A percentile compares a stretch with the other conserved stretches of the same genome.
phyloP scores from a whole-genome alignment of 1,140 invertebrate genomes.

The Drosophila kepulauana region DNA sequence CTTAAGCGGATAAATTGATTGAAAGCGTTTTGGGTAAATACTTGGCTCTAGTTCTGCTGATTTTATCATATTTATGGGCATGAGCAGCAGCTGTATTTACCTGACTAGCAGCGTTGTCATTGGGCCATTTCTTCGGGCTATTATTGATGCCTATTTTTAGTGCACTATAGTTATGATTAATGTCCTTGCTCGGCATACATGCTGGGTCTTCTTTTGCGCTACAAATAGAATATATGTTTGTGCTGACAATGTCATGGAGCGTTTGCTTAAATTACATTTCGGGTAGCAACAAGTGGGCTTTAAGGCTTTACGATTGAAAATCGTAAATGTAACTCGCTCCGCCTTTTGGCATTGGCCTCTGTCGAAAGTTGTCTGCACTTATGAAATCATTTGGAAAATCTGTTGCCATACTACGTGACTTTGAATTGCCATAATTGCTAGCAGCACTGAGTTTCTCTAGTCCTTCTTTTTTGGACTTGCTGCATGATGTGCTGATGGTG shows the following conservation, averaged over 20 bases:
- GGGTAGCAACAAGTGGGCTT: constrained; percentile 29
- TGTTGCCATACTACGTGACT: constrained; percentile 66
- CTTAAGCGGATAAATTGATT: constrained; percentile 53
- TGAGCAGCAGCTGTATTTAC: constrained; percentile 40
- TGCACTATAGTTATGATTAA: constrained; percentile 64
- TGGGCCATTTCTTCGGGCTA: constrained; percentile 42
- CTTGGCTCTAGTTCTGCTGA: constrained; percentile 2
- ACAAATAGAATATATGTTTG: constrained; percentile 17
- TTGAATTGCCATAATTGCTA: constrained; percentile 71
- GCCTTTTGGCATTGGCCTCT: constrained; percentile 24
- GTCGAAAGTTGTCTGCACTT: constrained; percentile 40
- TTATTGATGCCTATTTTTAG: constrained; percentile 63
- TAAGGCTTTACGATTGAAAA: constrained; percentile 41
- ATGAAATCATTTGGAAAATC: constrained; percentile 71
- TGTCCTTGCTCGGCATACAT: constrained; percentile 20
- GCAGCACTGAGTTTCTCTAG: constrained; percentile 12
- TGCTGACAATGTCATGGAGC: constrained; percentile 34
- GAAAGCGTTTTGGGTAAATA: constrained; percentile 66
- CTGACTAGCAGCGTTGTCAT: too few relatives aligned
- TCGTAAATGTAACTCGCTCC: too few relatives aligned
- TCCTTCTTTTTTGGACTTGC: constrained; percentile 1
- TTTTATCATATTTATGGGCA: constrained; percentile 75
- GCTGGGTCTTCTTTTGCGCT: neutral
- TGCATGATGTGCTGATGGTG: constrained; percentile 66
- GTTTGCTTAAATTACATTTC: constrained; percentile 65